Evolutionary conservation across 2,888 invertebrate genomes (phyloP).

Genomic region (Chrysolina haemoptera): DNA sequence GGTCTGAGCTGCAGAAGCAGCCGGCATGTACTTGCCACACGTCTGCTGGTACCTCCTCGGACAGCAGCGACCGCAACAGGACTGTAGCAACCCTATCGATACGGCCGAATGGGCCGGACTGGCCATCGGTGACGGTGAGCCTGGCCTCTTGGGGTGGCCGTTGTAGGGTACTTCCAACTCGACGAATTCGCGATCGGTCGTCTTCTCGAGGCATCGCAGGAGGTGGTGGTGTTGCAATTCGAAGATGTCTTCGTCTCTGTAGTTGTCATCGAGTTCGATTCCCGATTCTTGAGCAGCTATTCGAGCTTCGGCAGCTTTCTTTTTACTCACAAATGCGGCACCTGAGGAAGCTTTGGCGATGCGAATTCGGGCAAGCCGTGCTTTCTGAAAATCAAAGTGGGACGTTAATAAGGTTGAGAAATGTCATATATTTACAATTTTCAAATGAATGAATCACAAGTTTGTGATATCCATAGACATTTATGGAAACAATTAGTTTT

Average conservation of each 20-base stretch:
- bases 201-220: slow-evolving; percentile 96
- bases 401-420: background rate
- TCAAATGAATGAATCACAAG: no score
- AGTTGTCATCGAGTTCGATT: slow-evolving; percentile 90
- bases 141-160: slow-evolving; percentile 93
- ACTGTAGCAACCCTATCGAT: slow-evolving; percentile 78
- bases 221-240: slow-evolving; percentile 99
- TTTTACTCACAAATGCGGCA: slow-evolving; percentile 98
- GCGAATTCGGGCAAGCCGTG: slow-evolving; percentile 96
- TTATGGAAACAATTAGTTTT: no score
- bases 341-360: slow-evolving; percentile 99
- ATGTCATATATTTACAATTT: no score
- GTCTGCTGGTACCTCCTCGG: slow-evolving; percentile 92
- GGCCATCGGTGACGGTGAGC: slow-evolving; percentile 89
- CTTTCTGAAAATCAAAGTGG: slow-evolving; percentile 85
- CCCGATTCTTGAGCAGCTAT: slow-evolving; percentile 95
- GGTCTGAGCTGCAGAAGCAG: slow-evolving; percentile 84
- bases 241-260: slow-evolving; percentile 96
- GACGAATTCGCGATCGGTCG: slow-evolving; percentile 98
- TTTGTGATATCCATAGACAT: no score
- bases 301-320: slow-evolving; percentile 97
- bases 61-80: slow-evolving; percentile 88
- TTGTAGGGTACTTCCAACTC: slow-evolving; percentile 87
- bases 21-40: slow-evolving; percentile 90
- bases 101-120: slow-evolving; percentile 88